Conservation (phyloP, 1,140 invertebrate genomes). For the Euura saliciscinereae region DNA sequence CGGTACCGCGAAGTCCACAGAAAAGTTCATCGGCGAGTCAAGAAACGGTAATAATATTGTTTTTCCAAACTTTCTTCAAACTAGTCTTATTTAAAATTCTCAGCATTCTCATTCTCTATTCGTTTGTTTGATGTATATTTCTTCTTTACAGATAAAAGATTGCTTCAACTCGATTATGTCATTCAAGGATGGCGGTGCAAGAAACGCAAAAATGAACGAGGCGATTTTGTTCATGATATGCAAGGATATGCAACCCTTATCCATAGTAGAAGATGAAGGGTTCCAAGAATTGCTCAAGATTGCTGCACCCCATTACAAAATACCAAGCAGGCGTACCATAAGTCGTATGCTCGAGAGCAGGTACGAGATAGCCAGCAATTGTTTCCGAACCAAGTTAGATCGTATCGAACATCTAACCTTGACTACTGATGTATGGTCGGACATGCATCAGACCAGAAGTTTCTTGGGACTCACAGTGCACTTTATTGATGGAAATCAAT, state of each 20-base stretch:
- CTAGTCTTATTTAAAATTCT: too few relatives aligned
- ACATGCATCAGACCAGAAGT: constrained; percentile 31
- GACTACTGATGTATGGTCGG: constrained; percentile 39
- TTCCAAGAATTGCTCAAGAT: constrained; percentile 46
- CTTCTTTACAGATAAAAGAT: too few relatives aligned
- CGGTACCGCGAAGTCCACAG: too few relatives aligned
- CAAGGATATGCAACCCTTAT: constrained; percentile 45
- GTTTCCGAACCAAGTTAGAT: constrained; percentile 27
- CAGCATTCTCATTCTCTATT: too few relatives aligned
- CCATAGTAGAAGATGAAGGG: constrained; percentile 48
- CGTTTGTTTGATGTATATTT: too few relatives aligned
- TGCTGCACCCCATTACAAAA: constrained; percentile 43
- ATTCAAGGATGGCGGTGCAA: too few relatives aligned
- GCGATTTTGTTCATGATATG: constrained; percentile 39
- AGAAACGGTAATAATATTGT: too few relatives aligned
- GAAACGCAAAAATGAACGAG: constrained; percentile 25
- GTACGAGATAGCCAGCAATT: constrained; percentile 36
- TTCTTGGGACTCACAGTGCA: constrained; percentile 33
- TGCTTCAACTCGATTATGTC: too few relatives aligned
- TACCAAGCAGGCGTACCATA: constrained; percentile 39
- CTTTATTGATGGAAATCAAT: constrained; percentile 18
- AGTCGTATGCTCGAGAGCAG: constrained; percentile 37
- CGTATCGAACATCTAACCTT: constrained; percentile 25
- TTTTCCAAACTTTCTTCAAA: too few relatives aligned
- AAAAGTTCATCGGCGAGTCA: too few relatives aligned